These are phyloP conservation scores for Steinernema hermaphroditum DNA, from an alignment of 2,888 invertebrate genomes.

Conservation along the genomic window DNA sequence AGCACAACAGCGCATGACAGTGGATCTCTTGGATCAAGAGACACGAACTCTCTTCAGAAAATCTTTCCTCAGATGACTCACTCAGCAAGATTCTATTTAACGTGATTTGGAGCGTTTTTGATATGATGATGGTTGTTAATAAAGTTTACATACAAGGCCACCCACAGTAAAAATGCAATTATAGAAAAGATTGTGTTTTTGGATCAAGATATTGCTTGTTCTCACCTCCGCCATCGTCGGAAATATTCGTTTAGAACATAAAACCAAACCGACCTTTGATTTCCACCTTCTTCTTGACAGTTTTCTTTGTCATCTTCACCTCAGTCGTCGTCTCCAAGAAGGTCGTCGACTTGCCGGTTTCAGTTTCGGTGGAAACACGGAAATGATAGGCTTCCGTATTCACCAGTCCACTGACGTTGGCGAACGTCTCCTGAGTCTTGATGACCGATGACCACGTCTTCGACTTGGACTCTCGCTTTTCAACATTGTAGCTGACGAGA, in stretches of 20 bases:
- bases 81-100: slow-evolving; percentile 25
- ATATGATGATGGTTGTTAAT: background rate
- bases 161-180: too few relatives aligned
- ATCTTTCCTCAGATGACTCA: slow-evolving; percentile 15
- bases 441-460: background rate
- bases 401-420: background rate
- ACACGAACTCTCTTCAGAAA: background rate
- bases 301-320: background rate
- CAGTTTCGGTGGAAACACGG: slow-evolving; percentile 4
- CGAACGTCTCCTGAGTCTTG: slow-evolving; percentile 13
- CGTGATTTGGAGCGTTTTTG: background rate
- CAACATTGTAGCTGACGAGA: slow-evolving; percentile 8
- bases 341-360: background rate
- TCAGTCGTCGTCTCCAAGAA: slow-evolving; percentile 5
- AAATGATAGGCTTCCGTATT: slow-evolving; percentile 13
- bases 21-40: too few relatives aligned
- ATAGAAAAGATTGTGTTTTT: too few relatives aligned
- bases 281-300: background rate
- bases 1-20: slow-evolving; percentile 37
- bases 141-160: background rate
- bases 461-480: background rate
- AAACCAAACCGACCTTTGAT: slow-evolving; percentile 8
- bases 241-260: too few relatives aligned
- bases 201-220: too few relatives aligned
- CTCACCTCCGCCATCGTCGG: too few relatives aligned